Evolutionary conservation across 2,888 invertebrate species (phyloP), one percentile per base, ranked within the genome.

Genomic region (Alentia gelatinosa): DNA sequence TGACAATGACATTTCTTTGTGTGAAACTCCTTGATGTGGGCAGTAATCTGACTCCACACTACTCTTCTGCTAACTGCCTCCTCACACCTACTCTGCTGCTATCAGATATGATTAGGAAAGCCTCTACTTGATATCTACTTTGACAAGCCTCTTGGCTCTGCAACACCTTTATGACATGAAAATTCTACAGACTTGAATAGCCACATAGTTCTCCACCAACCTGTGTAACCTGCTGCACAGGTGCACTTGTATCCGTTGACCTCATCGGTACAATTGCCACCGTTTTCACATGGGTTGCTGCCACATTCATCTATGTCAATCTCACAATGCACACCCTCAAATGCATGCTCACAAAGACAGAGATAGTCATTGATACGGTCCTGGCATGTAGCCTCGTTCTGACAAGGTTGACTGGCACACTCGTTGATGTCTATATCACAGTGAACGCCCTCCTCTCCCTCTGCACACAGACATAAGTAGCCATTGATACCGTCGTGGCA

Each of bases 291-390:
- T 0, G 98, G 98, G 95, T 97, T 97, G 89, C 97, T 97, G 90
- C 97, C 96, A 95, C 98, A 98, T 96, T 98, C 98, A 96, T 98
- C 97, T 94, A 98, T 98, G 96, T 98, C 98, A 23, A 97, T 96
- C 94, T 97, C 97, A 96, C 98, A 96, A 40, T 93, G 92, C 0
- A 37, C 56, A 12, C 96, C 96, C 74, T 74, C 74, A 74, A 74
- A 74, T 5, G 30, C 74, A 74, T 74, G 74, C 12, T 26, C 74
- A 74, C 94, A 95, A 5, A 42, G 12, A 90, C 98, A 98, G 91
- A 35, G 88, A 93, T 93, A 93, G 56, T 63, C 92, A 56, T 91
- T 93, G 47, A 96, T 96, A 95, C 98, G 98, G 91, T 97, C 97
- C 94, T 96, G 95, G 96, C 98, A 98, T 1, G 95, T 96, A 0